Conservation (phyloP, 2,113 vertebrate genomes). For the Rafetus swinhoei region DNA sequence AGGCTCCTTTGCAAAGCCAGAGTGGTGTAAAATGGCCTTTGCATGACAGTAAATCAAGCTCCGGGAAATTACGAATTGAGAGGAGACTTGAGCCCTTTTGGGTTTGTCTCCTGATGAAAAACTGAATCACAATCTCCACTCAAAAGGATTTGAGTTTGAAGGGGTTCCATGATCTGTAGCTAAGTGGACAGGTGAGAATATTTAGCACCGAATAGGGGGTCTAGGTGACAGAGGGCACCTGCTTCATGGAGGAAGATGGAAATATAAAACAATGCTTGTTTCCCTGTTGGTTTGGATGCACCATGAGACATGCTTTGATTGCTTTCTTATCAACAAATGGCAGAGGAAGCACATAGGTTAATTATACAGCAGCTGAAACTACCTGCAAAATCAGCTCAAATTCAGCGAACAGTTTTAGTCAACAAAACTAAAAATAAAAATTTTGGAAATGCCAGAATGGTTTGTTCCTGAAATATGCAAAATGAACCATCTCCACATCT, state of each 20-base stretch:
- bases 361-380: background rate
- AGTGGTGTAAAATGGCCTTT: background rate
- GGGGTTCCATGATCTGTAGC: background rate
- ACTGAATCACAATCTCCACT: background rate
- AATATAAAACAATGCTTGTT: background rate
- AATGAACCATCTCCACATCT: background rate
- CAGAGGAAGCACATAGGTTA: background rate
- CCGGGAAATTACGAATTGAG: background rate
- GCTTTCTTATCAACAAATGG: background rate
- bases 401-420: background rate
- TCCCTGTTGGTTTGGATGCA: background rate
- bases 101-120: background rate
- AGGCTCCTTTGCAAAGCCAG: fast-evolving
- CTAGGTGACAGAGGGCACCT: background rate
- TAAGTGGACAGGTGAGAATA: background rate
- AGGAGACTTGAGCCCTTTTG: background rate
- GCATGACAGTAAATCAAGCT: background rate
- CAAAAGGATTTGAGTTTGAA: background rate
- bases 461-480: background rate
- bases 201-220: background rate
- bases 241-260: background rate
- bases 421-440: background rate
- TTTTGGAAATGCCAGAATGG: background rate
- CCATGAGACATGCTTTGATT: fast-evolving
- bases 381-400: background rate